Percentiles rank a stretch among this genome's conserved stretches.
phyloP scores from a whole-genome alignment of 2,113 vertebrate species.

The Microcebus tavaratra region DNA sequence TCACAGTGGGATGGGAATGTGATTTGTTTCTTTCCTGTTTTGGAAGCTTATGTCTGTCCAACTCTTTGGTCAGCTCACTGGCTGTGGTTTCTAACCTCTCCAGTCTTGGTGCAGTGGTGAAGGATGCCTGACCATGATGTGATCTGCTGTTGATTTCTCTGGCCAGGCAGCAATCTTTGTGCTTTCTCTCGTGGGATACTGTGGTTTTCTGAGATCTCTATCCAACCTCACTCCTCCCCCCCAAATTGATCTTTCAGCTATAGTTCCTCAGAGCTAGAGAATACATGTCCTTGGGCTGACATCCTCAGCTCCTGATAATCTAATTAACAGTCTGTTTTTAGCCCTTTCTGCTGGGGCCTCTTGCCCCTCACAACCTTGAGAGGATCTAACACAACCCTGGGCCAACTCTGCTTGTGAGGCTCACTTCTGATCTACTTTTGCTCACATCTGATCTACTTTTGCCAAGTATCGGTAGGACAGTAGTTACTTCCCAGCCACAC shows the following conservation, averaged over 20 bases:
- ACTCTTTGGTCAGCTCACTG: neutral
- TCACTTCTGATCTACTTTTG: neutral
- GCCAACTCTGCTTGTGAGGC: neutral
- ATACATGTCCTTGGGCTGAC: neutral
- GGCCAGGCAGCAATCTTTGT: neutral
- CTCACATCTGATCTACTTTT: neutral
- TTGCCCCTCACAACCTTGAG: neutral
- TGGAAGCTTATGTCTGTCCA: neutral
- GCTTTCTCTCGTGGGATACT: neutral
- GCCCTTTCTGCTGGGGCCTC: neutral
- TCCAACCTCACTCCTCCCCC: no score
- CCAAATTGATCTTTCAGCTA: neutral
- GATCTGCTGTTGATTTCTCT: neutral
- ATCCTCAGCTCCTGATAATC: neutral
- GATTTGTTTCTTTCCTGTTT: neutral
- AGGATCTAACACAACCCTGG: neutral
- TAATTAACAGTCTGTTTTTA: neutral
- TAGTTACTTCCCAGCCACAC: neutral
- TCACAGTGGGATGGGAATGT: neutral
- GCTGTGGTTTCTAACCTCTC: neutral
- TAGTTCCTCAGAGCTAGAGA: neutral
- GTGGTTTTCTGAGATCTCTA: neutral
- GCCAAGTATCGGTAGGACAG: neutral
- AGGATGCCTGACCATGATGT: neutral
- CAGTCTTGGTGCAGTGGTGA: neutral